Evolutionary conservation across 2,888 invertebrate genomes (phyloP).

Genomic region (Acanthosoma haemorrhoidale): DNA sequence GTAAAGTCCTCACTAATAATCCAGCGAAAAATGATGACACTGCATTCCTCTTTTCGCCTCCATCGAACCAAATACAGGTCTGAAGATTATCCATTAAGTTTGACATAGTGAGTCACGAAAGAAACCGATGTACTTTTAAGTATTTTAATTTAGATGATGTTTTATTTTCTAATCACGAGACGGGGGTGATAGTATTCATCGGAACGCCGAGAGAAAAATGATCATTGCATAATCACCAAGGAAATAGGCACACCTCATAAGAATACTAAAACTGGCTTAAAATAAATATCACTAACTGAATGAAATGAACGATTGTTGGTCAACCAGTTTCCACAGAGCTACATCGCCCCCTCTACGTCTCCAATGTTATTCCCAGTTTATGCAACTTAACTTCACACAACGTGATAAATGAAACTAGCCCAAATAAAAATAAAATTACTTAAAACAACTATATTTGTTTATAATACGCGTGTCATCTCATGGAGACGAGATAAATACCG

Average conservation of each 20-base stretch:
- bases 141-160: neutral
- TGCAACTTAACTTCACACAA: neutral
- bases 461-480: no score
- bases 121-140: neutral
- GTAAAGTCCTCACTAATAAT: constrained; percentile 70
- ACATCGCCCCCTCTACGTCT: no score
- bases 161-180: neutral
- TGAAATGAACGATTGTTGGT: no score
- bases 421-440: no score
- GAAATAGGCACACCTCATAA: no score
- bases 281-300: no score
- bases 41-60: constrained; percentile 79
- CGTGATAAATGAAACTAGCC: no score
- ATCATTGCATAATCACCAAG: neutral
- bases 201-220: neutral
- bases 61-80: constrained; percentile 77
- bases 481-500: no score
- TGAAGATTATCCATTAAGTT: constrained; percentile 70
- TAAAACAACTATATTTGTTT: no score
- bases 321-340: no score
- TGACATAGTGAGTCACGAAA: constrained; percentile 46
- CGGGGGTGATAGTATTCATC: no score
- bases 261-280: no score
- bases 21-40: constrained; percentile 81
- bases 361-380: neutral